phyloP scores from a whole-genome alignment of 2,113 vertebrate species.

The Bolborhynchus lineola region DNA sequence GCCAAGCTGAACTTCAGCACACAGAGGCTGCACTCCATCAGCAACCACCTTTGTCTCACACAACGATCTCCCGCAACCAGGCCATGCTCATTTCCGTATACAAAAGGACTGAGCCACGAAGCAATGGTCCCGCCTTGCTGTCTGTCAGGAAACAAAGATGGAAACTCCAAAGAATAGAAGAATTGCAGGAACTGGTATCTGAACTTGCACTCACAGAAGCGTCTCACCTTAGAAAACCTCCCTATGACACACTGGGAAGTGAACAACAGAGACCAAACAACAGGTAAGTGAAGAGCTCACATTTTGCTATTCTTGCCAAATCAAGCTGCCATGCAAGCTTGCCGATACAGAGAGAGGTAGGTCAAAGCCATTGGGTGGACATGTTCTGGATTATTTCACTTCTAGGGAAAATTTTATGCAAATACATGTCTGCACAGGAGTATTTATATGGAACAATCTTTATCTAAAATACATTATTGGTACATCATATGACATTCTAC shows the following conservation, averaged over 20 bases:
- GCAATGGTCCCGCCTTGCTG: neutral
- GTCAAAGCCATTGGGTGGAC: neutral
- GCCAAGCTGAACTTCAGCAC: neutral
- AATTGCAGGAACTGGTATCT: neutral
- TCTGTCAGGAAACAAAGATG: neutral
- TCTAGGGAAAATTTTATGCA: neutral
- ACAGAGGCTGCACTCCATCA: rapidly evolving
- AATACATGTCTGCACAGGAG: neutral
- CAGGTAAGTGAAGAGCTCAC: neutral
- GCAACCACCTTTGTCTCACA: neutral
- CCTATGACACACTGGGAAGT: neutral
- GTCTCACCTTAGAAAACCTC: neutral
- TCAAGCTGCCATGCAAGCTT: neutral
- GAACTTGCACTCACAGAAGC: neutral
- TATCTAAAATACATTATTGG: neutral
- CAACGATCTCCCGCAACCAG: neutral
- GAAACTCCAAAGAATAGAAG: neutral
- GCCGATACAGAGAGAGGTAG: neutral
- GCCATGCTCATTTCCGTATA: neutral
- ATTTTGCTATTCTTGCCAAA: neutral
- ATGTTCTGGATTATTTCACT: neutral
- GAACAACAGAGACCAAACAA: neutral
- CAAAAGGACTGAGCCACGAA: neutral
- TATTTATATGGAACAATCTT: neutral
- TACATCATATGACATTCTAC: neutral